Evolutionary conservation across 2,113 vertebrate genomes (phyloP).

Genomic region (Uria aalge): DNA sequence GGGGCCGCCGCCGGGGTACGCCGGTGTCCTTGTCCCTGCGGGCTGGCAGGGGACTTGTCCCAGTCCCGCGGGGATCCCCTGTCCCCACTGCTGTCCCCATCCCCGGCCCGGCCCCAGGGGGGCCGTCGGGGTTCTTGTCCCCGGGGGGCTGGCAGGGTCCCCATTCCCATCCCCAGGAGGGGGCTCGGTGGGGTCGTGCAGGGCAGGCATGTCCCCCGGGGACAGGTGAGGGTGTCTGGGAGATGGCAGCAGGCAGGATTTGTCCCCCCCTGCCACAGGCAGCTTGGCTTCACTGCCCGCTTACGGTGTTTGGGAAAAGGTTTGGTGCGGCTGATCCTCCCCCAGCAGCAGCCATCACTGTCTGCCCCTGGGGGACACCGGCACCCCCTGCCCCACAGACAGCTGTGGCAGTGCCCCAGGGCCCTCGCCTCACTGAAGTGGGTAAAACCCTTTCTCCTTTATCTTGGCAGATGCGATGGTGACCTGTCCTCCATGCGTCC

Average conservation of each 20-base stretch:
- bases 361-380: not conserved
- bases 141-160: not conserved
- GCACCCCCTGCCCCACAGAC: too few species aligned
- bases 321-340: not conserved
- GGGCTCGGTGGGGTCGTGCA: too few species aligned
- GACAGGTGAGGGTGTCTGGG: not conserved
- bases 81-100: not conserved
- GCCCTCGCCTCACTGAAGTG: fast-evolving
- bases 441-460: not conserved
- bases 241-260: not conserved
- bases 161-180: not conserved
- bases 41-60: not conserved
- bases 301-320: not conserved
- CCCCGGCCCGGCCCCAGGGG: not conserved
- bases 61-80: not conserved
- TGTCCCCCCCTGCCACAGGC: not conserved
- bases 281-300: not conserved
- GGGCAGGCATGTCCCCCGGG: not conserved
- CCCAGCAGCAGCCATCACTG: fast-evolving
- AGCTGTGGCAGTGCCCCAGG: not conserved
- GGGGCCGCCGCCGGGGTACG: too few species aligned
- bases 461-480: not conserved
- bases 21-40: not conserved
- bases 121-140: not conserved
- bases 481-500: fast-evolving